These are phyloP conservation scores for Peromyscus maniculatus DNA, from an alignment of 2,113 vertebrate genomes.

Conservation along the genomic window DNA sequence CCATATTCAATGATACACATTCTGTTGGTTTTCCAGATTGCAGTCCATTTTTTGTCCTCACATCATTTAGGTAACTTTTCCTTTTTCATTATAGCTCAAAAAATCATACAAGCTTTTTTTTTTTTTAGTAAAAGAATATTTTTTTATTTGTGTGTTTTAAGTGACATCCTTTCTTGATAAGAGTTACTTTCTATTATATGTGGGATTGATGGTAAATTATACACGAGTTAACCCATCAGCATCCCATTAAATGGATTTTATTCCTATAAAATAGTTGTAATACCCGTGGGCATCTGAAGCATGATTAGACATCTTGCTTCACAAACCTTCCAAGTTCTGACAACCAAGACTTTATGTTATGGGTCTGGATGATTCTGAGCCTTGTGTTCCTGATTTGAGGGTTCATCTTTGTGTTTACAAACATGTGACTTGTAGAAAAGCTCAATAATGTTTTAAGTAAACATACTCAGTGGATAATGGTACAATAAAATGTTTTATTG, in stretches of 20 bases:
- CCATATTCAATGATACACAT: not conserved
- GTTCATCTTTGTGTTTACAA: not conserved
- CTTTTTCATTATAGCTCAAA: not conserved
- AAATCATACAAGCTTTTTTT: accelerated
- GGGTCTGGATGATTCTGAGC: accelerated
- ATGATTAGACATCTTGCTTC: not conserved
- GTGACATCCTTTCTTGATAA: not conserved
- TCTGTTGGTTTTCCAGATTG: not conserved
- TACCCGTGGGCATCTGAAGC: not conserved
- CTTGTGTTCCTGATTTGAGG: not conserved
- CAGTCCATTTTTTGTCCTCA: not conserved
- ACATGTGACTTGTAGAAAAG: not conserved
- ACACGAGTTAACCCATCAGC: not conserved
- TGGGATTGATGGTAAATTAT: not conserved
- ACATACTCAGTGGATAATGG: not conserved
- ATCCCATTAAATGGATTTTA: not conserved
- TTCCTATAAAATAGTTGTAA: not conserved
- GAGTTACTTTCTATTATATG: not conserved
- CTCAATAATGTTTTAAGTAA: not conserved
- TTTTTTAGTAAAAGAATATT: not conserved
- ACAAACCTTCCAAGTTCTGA: not conserved
- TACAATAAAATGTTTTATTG: not conserved
- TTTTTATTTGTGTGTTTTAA: not conserved
- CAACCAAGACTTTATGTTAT: not conserved
- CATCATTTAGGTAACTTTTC: not conserved